Evolutionary conservation across 1,140 invertebrate genomes (phyloP), one percentile per base, ranked within the genome.

Genomic region (Tetramorium simillimum): DNA sequence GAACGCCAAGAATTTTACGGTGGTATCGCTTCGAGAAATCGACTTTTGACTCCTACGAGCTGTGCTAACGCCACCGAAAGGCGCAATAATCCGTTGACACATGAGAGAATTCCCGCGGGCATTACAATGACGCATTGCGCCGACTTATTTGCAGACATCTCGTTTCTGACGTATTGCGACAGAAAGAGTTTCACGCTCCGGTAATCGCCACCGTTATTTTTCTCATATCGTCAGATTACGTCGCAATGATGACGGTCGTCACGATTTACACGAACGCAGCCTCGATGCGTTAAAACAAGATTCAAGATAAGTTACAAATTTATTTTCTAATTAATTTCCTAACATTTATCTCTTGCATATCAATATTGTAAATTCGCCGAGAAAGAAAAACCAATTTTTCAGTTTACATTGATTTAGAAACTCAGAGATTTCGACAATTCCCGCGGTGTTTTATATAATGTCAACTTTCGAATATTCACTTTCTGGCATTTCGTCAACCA

Each of bases 21-120:
- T 10, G 28, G 6, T 75, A 77, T 77, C 75, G 37, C 16, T 63
- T 18, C 18, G 24, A n/a, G 37, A 3, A 63, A 77, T 77, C 56
- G 56, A 63, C 10, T 62, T 63, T 46, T 3, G 10, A 28, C 9
- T 77, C 21, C 10, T 77, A 40, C 21, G 37, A 76, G 37, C 7
- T 40, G 12, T 43, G 58, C 40, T 65, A 60, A 78, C 24, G 58
- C 24, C 18, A 46, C 43, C 40, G 60, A 65, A 78, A 78, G 12
- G 28, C 40, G 60, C 58, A 78, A 78, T 65, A 65, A 78, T 78
- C 58, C 40, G 76, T 9, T 65, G 76, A 33, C 43, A 78, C 24
- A 49, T 78, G 76, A 49, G 58, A 65, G 40, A 78, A 49, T 78
- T 78, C 76, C 76, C 76, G 76, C 58, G 76, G n/a, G 28, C 76